These are phyloP conservation scores for Ophion slaviceki DNA, from an alignment of 2,888 invertebrate genomes.

Conservation along the genomic window DNA sequence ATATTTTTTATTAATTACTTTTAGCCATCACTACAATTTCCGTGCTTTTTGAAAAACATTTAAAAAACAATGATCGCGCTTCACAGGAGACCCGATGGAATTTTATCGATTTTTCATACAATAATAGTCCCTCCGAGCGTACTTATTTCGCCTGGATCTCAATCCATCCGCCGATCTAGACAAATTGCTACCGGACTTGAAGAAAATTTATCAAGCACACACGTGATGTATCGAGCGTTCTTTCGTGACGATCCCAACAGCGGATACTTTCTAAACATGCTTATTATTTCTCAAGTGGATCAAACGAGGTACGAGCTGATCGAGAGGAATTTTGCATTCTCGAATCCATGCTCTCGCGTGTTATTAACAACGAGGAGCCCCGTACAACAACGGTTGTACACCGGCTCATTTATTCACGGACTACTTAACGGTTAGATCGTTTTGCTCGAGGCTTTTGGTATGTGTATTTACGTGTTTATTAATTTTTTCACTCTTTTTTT, in stretches of 20 bases:
- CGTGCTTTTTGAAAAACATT: too few relatives aligned
- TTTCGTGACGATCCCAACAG: conserved; percentile 13
- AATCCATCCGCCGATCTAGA: not conserved
- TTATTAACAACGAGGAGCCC: conserved; percentile 35
- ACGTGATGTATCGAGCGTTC: conserved; percentile 24
- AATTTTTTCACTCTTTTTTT: conserved; percentile 1
- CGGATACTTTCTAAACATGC: conserved; percentile 43
- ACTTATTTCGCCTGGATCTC: too few relatives aligned
- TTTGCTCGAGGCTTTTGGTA: conserved; percentile 28
- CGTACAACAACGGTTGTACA: conserved; percentile 19
- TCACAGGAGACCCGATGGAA: too few relatives aligned
- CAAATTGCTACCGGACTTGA: not conserved
- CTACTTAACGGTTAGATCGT: conserved; percentile 53
- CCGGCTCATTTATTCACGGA: conserved; percentile 58
- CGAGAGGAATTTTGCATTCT: conserved; percentile 45
- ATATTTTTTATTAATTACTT: too few relatives aligned
- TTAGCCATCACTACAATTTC: too few relatives aligned
- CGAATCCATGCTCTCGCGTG: conserved; percentile 38
- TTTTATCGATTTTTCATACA: too few relatives aligned
- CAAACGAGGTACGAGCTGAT: conserved; percentile 34
- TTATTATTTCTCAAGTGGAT: conserved; percentile 42
- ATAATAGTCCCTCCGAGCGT: too few relatives aligned
- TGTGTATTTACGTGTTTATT: conserved; percentile 1
- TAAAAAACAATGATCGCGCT: too few relatives aligned
- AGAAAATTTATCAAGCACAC: not conserved